Evolutionary conservation across 2,113 vertebrate species (phyloP), one percentile per base, ranked within the genome.

Genomic region (Carlito syrichta): DNA sequence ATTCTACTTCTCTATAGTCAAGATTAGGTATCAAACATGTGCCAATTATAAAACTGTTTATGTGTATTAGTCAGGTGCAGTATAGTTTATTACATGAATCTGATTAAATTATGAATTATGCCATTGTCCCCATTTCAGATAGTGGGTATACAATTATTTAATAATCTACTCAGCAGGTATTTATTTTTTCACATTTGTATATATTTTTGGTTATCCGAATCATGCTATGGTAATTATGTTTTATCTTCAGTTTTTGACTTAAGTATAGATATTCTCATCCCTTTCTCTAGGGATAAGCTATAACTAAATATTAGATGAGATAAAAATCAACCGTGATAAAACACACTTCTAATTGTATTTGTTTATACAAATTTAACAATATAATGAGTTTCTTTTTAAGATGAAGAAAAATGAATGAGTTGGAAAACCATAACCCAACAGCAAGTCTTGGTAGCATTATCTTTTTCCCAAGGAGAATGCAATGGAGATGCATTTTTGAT

Each of bases 401-500:
- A n/a, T 62, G 13, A 87, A 97, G 96, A 96, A 96, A 96, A 97
- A 97, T 95, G 20, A 90, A 87, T 82, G 68, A 89, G 10, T 97
- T 95, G 89, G 96, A 96, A 97, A 78, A 97, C 89, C 50, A 94
- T 96, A 8, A 97, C 71, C 83, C 94, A 95, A 96, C 96, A 98
- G 60, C 30, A 91, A 93, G 56, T 92, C 97, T 90, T 95, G 84
- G 52, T 94, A 97, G 50, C 40, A 73, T 96, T 96, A 89, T 97
- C 91, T 85, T 97, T 98, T 98, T 97, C 56, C 50, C 71, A 4
- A 11, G 58, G 54, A 83, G 77, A 98, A 91, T 96, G 86, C 83
- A 98, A 98, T 86, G 85, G 94, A 96, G 95, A 97, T 98, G 66
- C 74, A 84, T 93, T 98, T 66, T 91, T 97, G 98, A 98, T 98